Evolutionary conservation across 2,888 invertebrate genomes (phyloP), one percentile per base, ranked within the genome.

Genomic region (Eilema caniola): DNA sequence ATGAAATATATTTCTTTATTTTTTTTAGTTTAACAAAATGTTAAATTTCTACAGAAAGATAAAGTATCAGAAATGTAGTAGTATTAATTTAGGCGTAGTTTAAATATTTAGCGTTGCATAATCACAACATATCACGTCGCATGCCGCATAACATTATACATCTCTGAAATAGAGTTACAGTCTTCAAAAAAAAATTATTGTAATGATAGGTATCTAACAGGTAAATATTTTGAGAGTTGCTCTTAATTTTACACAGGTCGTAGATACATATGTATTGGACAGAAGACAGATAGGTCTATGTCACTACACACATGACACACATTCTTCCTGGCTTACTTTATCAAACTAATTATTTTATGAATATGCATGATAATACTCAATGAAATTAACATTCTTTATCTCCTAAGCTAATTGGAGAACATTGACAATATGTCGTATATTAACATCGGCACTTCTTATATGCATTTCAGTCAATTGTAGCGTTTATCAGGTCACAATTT

Each of bases 91-190:
- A 81, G 79, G 81, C 76, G 53, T 62, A 66, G 37, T 70, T 23
- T 11, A 31, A 64, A 65, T 71, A 67, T 69, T 71, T 61, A 80
- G 82, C 83, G 72, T 72, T 73, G 80, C 80, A 74, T 73, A 76
- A 75, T 63, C 37, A 62, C 57, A 59, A 33, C 71, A 82, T 75
- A 73, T 74, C 56, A 75, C 75, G 71, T 72, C 77, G 70, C 81
- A 82, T 82, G 81, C 81, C 66, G 75, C 74, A 82, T 70, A 72
- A 72, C 67, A 70, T n/a, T 59, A 73, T 70, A 59, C 72, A 69
- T 63, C 33, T 3, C 24, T 37, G 47, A 33, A 74, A 68, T 60
- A 53, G n/a, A 41, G 61, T 63, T 71, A 67, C 67, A 64, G 67
- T 67, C 37, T 57, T 7, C 41, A 24, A 47, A n/a, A 16, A 24